A percentile compares a stretch with the other conserved stretches of the same genome.
Evolutionary conservation across 2,888 invertebrate species (phyloP).

Genomic region (Parnassius orleans): DNA sequence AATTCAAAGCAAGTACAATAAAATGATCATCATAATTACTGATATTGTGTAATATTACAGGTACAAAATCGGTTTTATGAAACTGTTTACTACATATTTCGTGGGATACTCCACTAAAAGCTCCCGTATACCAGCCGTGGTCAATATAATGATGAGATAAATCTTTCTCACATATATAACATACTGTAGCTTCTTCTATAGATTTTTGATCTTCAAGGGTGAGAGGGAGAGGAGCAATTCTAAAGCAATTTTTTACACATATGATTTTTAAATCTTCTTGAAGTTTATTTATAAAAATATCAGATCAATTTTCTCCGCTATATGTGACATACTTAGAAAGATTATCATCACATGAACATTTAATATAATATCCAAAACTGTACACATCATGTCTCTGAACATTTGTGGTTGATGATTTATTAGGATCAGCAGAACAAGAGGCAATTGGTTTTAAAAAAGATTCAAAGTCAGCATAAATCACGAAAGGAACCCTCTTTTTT

Average conservation of each 20-base stretch:
- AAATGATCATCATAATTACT: slow-evolving; percentile 41
- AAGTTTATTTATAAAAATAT: slow-evolving; percentile 36
- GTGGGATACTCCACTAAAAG: slow-evolving; percentile 32
- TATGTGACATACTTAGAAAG: slow-evolving; percentile 36
- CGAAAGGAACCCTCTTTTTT: slow-evolving; percentile 28
- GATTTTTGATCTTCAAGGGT: slow-evolving; percentile 9
- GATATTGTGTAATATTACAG: slow-evolving; percentile 37
- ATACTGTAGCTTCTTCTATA: slow-evolving; percentile 19
- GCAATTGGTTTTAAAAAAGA: slow-evolving; percentile 8
- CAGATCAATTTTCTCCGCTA: slow-evolving; percentile 33
- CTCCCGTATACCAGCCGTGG: slow-evolving; percentile 35
- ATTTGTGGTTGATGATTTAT: slow-evolving; percentile 34
- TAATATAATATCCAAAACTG: slow-evolving; percentile 21
- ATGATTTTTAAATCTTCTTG: slow-evolving; percentile 31
- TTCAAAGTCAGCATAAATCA: slow-evolving; percentile 26
- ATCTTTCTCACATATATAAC: slow-evolving; percentile 31
- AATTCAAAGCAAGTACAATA: slow-evolving; percentile 37
- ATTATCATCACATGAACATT: slow-evolving; percentile 20
- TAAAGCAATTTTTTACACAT: slow-evolving; percentile 11
- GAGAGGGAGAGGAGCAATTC: slow-evolving; percentile 6
- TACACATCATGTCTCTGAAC: slow-evolving; percentile 22
- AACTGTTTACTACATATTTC: slow-evolving; percentile 35
- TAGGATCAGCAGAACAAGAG: slow-evolving; percentile 28
- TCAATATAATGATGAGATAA: slow-evolving; percentile 30
- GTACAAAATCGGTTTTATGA: slow-evolving; percentile 28